Evolutionary conservation across 1,140 invertebrate genomes (phyloP), one percentile per base, ranked within the genome.

Genomic region (Ptiloglossa arizonensis): DNA sequence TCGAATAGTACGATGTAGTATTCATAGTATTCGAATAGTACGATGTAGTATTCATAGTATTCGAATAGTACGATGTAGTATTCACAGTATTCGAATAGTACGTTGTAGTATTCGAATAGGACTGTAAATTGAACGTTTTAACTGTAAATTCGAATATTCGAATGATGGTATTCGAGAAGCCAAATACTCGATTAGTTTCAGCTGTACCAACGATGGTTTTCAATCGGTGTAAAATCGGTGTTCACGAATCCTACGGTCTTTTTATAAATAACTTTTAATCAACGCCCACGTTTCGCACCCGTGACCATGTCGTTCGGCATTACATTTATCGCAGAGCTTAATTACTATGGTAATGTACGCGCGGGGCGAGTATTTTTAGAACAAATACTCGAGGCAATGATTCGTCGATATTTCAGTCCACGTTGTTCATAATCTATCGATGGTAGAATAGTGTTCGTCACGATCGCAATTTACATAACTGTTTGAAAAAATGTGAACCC

Each of bases 291-390:
- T 66, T 32, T 66, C 17, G 8, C 44, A 27, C 11, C 3, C 27
- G 27, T 50, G 32, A 8, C 27, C 29, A 44, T n/a, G 38, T 46
- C 38, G 24, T 11, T 8, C 19, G 17, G 24, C 17, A 22, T 69
- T 56, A 46, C 19, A 27, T 22, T 59, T 46, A 46, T 69, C 52
- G 19, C 32, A 54, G 32, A 54, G 38, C 19, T 32, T 70, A 57
- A 70, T 70, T 70, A 70, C 27, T 46, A 70, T 59, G 68, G 17
- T 70, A 70, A 70, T 70, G 19, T 15, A 44, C 22, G 5, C 38
- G 11, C 19, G 38, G 4, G 8, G 5, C 5, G 0, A 19, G 5
- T 70, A 70, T 46, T 32, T 32, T 70, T 70, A 70, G 24, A 32
- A 2, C 19, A 1, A 6, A 13, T 17, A 35, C 29, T 19, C 17